phyloP scores from a whole-genome alignment of 2,888 invertebrate genomes.

The Drosophila percnosoma region DNA sequence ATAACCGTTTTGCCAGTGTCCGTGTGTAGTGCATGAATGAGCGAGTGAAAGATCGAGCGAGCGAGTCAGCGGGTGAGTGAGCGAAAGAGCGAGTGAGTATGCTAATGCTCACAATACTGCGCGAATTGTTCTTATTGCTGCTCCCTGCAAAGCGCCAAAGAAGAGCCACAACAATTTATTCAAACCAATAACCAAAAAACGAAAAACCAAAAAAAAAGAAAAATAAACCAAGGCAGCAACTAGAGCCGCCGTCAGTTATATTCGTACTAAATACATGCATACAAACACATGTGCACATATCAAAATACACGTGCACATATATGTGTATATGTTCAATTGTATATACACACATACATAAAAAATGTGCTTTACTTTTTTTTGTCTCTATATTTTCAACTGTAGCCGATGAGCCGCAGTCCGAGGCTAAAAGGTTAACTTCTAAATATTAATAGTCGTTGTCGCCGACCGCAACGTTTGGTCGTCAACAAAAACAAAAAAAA shows the following conservation, averaged over 20 bases:
- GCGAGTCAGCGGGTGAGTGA: slow-evolving; percentile 17
- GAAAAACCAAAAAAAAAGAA: slow-evolving; percentile 9
- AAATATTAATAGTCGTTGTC: slow-evolving; percentile 83
- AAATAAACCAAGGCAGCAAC: slow-evolving; percentile 8
- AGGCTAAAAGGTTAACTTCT: slow-evolving; percentile 84
- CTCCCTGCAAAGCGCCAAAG: slow-evolving; percentile 6
- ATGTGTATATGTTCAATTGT: slow-evolving; percentile 19
- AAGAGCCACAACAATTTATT: slow-evolving; percentile 26
- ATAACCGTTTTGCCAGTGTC: slow-evolving; percentile 42
- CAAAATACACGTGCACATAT: slow-evolving; percentile 11
- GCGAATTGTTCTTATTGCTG: slow-evolving; percentile 12
- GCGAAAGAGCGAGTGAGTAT: slow-evolving; percentile 5
- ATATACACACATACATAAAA: slow-evolving; percentile 21
- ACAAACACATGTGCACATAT: slow-evolving; percentile 8
- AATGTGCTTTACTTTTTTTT: slow-evolving; percentile 48
- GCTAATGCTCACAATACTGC: slow-evolving; percentile 7
- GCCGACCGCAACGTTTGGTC: slow-evolving; percentile 54
- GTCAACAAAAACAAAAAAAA: slow-evolving; percentile 52
- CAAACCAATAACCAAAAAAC: slow-evolving; percentile 4
- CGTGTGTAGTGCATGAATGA: slow-evolving; percentile 25
- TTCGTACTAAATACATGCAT: slow-evolving; percentile 26
- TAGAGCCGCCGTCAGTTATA: slow-evolving; percentile 42
- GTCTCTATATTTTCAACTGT: slow-evolving; percentile 59
- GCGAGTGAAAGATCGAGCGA: slow-evolving; percentile 6
- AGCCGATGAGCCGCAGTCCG: slow-evolving; percentile 70